These are phyloP conservation scores for Miniopterus natalensis DNA, from an alignment of 2,113 vertebrate genomes.

Conservation along the genomic window DNA sequence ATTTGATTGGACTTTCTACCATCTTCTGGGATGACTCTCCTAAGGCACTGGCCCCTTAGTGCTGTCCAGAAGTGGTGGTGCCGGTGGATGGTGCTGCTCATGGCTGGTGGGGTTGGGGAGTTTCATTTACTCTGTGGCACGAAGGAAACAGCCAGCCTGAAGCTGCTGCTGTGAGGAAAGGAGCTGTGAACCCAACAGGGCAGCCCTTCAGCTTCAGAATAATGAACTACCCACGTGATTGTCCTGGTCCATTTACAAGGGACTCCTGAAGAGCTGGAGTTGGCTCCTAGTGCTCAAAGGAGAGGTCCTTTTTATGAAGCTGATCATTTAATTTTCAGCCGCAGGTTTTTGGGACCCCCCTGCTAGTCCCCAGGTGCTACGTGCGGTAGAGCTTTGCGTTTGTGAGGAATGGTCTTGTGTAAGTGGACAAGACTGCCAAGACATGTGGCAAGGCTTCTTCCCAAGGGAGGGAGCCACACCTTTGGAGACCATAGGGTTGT, in stretches of 20 bases:
- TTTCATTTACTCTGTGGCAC: rapidly evolving
- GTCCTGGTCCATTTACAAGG: background rate
- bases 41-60: background rate
- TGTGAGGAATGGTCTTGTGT: background rate
- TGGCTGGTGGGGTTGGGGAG: rapidly evolving
- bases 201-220: too few relatives aligned
- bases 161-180: too few relatives aligned
- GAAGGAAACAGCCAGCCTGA: background rate
- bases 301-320: background rate
- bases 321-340: background rate
- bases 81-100: rapidly evolving
- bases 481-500: too few relatives aligned
- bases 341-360: too few relatives aligned
- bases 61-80: rapidly evolving
- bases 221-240: too few relatives aligned
- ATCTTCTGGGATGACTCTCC: background rate
- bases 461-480: rapidly evolving
- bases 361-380: rapidly evolving
- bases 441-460: rapidly evolving
- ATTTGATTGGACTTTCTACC: background rate
- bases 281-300: background rate
- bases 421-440: too few relatives aligned
- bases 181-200: rapidly evolving
- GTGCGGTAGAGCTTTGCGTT: rapidly evolving
- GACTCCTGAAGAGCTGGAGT: background rate